Base-by-base conservation (phyloP, 2,888 invertebrate genomes). In the Mermis nigrescens region DNA sequence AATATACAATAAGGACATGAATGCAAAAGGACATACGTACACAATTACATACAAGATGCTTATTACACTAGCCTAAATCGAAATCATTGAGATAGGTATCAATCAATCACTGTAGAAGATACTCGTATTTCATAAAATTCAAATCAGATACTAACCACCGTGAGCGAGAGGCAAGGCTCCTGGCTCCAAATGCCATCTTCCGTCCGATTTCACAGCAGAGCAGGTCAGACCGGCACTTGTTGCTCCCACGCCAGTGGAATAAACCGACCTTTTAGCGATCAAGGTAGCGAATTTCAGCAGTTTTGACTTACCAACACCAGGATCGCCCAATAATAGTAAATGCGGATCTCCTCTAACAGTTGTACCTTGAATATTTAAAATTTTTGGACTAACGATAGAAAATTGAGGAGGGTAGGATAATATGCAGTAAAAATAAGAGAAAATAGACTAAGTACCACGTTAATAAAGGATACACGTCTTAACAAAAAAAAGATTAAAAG, bases 181-280 rank as follows among this genome's bases (percentile, higher is more conserved):
- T 1, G 86, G 89, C 76, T 89, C 89, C 62, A 90, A 72, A 68
- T 86, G 85, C 89, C 89, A 90, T 72, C 85, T 84, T 1, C 87
- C 87, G 64, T 83, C 48, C 4, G 85, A 87, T 79, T 83, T 83
- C 19, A 86, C 79, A 55, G 88, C 89, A 38, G 86, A 81, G 61
- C 86, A 89, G 4, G 90, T 90, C 22, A 90, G 80, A 1, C 90
- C 90, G 61, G 90, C 90, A 56, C 83, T 80, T 0, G 88, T 86
- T 38, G 84, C 83, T 1, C 88, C 88, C 29, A 86, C 81, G 1
- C 89, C 89, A 1, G 87, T 87, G 0, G 88, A 87, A 64, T 85
- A 77, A 7, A 89, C 84, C 0, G 87, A 83, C 12, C 88, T 78
- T 0, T 84, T 80, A 78, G 81, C 72, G 79, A 78, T 72, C 73